Conservation (phyloP, 2,888 invertebrate genomes). For the Agrotis clavis region DNA sequence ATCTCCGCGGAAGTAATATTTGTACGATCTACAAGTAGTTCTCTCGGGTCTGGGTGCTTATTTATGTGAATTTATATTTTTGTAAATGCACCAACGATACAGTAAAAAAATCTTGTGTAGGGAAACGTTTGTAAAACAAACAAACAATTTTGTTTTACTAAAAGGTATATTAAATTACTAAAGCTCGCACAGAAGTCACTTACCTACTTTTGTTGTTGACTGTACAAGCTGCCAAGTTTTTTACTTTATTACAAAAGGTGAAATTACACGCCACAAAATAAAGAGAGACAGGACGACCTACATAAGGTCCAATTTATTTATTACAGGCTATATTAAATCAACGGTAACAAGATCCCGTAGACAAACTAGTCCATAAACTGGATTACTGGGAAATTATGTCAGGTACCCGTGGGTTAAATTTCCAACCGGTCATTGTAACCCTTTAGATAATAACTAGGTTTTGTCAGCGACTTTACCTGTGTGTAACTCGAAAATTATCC, state of each 20-base stretch:
- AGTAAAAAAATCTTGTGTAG: too few relatives aligned
- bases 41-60: too few relatives aligned
- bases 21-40: too few relatives aligned
- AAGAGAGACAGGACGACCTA: background rate
- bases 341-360: background rate
- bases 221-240: background rate
- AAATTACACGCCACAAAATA: background rate
- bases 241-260: background rate
- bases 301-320: background rate
- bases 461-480: too few relatives aligned
- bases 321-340: conserved; percentile 7
- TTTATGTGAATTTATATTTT: too few relatives aligned
- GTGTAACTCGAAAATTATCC: too few relatives aligned
- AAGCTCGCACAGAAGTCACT: background rate
- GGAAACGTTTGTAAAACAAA: too few relatives aligned
- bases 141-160: background rate
- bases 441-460: background rate
- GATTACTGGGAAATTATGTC: conserved; percentile 21
- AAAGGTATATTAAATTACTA: background rate
- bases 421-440: conserved; percentile 33
- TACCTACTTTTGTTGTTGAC: background rate
- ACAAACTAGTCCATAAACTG: conserved; percentile 3
- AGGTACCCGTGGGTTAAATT: background rate
- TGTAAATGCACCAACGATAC: too few relatives aligned
- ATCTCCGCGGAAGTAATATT: too few relatives aligned